A percentile compares a stretch with the other conserved stretches of the same genome.
These are phyloP conservation scores for Micoletzkya japonica DNA, from an alignment of 2,888 invertebrate genomes.

Conservation along the genomic window DNA sequence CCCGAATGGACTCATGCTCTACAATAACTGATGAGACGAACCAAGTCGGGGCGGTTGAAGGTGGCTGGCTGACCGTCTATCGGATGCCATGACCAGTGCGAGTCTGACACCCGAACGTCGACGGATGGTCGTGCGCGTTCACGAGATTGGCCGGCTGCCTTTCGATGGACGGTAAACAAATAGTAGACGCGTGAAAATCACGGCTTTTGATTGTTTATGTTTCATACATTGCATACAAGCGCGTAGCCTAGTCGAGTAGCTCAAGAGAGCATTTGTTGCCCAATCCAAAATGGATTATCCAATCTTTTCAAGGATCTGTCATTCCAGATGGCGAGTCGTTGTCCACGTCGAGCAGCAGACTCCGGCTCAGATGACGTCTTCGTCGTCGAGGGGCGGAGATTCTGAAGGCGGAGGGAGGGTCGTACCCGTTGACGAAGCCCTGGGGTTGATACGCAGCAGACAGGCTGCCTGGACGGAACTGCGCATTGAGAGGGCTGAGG, in stretches of 20 bases:
- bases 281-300: too few species aligned
- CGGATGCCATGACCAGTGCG: background rate
- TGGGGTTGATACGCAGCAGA: background rate
- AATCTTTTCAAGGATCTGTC: background rate
- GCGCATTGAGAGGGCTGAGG: background rate
- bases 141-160: background rate
- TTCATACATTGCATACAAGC: too few species aligned
- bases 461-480: background rate
- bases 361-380: background rate
- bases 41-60: background rate
- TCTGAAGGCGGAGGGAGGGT: too few species aligned
- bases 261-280: too few species aligned
- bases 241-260: too few species aligned
- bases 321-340: conserved; percentile 8
- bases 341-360: conserved; percentile 13
- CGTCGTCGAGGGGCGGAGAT: background rate
- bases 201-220: too few species aligned
- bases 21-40: too few species aligned
- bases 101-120: background rate
- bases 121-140: background rate
- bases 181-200: too few species aligned
- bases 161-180: conserved; percentile 13
- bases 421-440: background rate
- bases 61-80: background rate
- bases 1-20: too few species aligned